A percentile compares a stretch with the other conserved stretches of the same genome.
Evolutionary conservation across 2,113 vertebrate species (phyloP).

Genomic region (Psephotus haematonotus): DNA sequence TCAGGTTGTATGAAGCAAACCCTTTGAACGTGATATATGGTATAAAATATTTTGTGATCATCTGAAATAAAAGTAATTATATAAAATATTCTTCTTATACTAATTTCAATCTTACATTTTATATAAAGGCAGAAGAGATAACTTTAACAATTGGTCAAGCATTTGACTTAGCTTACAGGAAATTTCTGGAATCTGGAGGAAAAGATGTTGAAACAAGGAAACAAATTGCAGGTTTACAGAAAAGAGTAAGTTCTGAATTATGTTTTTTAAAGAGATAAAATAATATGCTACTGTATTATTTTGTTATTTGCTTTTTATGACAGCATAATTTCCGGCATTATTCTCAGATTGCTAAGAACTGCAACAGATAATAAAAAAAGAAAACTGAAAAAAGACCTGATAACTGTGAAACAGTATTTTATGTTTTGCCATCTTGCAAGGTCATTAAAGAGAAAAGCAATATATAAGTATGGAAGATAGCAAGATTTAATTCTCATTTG

Average conservation of each 20-base stretch:
- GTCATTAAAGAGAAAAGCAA: neutral
- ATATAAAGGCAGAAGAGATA: constrained; percentile 91
- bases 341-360: neutral
- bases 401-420: neutral
- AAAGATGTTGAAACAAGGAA: constrained; percentile 98
- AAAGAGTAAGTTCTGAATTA: constrained; percentile 82
- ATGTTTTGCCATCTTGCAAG: neutral
- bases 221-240: constrained; percentile 94
- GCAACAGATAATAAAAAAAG: neutral
- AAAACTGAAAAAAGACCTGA: neutral
- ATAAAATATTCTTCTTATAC: neutral
- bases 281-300: neutral
- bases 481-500: neutral
- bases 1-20: neutral
- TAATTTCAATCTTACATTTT: constrained; percentile 57
- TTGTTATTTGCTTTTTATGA: neutral
- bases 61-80: neutral
- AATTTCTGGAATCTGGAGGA: constrained; percentile 97
- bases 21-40: neutral
- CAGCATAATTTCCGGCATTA: neutral
- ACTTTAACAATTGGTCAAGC: constrained; percentile 98
- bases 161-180: constrained; percentile 98
- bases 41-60: neutral
- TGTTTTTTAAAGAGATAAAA: neutral
- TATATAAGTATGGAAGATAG: neutral